Conservation (phyloP, 2,888 invertebrate species). For the Lycophotia porphyrea region DNA sequence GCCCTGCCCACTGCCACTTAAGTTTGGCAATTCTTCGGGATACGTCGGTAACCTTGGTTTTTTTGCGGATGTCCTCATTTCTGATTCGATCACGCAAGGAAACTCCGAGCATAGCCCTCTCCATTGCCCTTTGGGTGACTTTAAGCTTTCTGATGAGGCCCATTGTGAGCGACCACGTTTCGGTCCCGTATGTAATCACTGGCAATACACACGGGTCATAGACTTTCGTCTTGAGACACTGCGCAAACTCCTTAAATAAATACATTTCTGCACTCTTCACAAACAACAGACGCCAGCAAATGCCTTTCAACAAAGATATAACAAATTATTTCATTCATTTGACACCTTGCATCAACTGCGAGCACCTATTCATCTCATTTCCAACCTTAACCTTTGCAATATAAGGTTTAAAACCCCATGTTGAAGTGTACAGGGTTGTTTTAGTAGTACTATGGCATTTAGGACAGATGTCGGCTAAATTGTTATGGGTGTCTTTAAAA, state of each 20-base stretch:
- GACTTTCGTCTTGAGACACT: too few species aligned
- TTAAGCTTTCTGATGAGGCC: too few species aligned
- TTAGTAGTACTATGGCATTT: constrained; percentile 34
- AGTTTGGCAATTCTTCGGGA: too few species aligned
- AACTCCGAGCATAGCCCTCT: too few species aligned
- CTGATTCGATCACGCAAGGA: too few species aligned
- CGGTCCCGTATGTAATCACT: too few species aligned
- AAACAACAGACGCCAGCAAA: constrained; percentile 36
- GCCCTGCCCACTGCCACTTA: too few species aligned
- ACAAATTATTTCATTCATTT: constrained; percentile 20
- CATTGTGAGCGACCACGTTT: too few species aligned
- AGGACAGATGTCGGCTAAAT: constrained; percentile 39
- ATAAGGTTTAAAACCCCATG: background rate
- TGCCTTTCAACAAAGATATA: constrained; percentile 32
- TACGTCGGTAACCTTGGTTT: too few species aligned
- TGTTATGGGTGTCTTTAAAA: constrained; percentile 30
- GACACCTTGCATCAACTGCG: constrained; percentile 32
- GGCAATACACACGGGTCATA: too few species aligned
- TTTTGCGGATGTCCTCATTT: too few species aligned
- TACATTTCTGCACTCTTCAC: background rate
- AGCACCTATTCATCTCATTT: background rate
- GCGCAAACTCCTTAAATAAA: background rate
- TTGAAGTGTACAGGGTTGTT: background rate
- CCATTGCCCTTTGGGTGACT: too few species aligned
- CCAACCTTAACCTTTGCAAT: background rate